Evolutionary conservation across 2,797 vertebrate species (phyloP).

Genomic region (Melanotaenia trifasciata): DNA sequence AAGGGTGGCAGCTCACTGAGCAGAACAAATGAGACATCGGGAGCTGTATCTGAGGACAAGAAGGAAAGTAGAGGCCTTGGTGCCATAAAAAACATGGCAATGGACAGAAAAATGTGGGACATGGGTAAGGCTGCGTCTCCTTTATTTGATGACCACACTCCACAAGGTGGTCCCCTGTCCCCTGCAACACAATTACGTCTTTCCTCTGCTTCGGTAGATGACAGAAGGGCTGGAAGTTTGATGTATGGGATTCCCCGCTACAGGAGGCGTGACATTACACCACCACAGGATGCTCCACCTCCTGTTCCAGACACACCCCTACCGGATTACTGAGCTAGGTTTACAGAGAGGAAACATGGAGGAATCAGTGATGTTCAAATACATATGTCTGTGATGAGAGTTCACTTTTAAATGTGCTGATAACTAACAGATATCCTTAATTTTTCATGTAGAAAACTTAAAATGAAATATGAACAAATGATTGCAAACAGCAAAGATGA

Average conservation of each 20-base stretch:
- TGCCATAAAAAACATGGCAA: slow-evolving; percentile 70
- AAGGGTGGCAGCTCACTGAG: slow-evolving; percentile 48
- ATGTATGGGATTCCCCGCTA: slow-evolving; percentile 40
- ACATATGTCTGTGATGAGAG: background rate
- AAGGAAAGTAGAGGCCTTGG: slow-evolving; percentile 61
- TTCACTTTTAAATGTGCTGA: background rate
- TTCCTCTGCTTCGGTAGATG: slow-evolving; percentile 20
- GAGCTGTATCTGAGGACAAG: slow-evolving; percentile 4
- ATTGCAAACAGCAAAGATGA: background rate
- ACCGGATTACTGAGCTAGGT: slow-evolving; percentile 42
- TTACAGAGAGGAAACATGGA: slow-evolving; percentile 59
- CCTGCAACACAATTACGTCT: slow-evolving; percentile 19
- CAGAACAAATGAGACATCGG: slow-evolving; percentile 43
- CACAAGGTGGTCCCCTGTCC: slow-evolving; percentile 17
- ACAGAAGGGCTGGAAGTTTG: slow-evolving; percentile 28
- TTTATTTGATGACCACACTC: background rate
- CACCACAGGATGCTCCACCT: slow-evolving; percentile 43
- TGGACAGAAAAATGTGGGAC: slow-evolving; percentile 66
- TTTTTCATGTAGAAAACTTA: background rate
- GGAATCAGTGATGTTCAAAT: slow-evolving; percentile 13
- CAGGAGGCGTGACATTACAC: slow-evolving; percentile 44
- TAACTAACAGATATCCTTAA: background rate
- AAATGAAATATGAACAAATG: slow-evolving; percentile 30
- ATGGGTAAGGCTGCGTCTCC: background rate
- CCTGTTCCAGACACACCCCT: slow-evolving; percentile 42